Conservation (phyloP, 1,140 invertebrate genomes). For the Mycetomoellerius zeteki region DNA sequence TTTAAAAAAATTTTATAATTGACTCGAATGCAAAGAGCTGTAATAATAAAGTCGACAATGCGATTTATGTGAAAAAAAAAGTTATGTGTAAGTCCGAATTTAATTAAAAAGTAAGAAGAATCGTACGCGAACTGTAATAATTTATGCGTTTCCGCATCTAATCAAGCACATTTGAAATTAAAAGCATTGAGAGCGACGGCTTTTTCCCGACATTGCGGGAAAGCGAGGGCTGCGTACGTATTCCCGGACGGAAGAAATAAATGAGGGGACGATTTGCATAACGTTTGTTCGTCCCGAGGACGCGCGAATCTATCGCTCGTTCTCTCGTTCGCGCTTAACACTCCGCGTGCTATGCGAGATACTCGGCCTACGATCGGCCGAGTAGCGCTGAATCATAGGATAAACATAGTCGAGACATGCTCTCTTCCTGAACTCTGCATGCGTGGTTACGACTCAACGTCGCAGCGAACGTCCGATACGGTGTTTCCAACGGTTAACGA, state of each 20-base stretch:
- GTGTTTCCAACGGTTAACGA: conserved; percentile 16
- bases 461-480: neutral
- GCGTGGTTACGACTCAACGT: conserved; percentile 19
- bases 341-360: neutral
- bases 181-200: neutral
- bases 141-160: neutral
- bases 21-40: neutral
- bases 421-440: conserved; percentile 59
- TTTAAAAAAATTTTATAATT: neutral
- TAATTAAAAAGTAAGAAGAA: neutral
- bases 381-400: conserved; percentile 56
- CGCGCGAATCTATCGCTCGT: conserved; percentile 35
- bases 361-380: conserved; percentile 31
- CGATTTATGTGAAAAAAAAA: neutral
- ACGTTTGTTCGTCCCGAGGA: conserved; percentile 46
- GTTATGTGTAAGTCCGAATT: neutral
- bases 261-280: neutral
- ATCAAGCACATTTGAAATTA: conserved; percentile 17
- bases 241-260: conserved; percentile 8
- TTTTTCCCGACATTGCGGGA: neutral
- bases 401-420: conserved; percentile 53
- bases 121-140: neutral
- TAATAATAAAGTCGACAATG: neutral
- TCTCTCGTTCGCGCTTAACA: conserved; percentile 15
- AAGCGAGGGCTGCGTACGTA: neutral